These are phyloP conservation scores for Epinephelus moara DNA, from an alignment of 2,113 vertebrate species.

Conservation along the genomic window DNA sequence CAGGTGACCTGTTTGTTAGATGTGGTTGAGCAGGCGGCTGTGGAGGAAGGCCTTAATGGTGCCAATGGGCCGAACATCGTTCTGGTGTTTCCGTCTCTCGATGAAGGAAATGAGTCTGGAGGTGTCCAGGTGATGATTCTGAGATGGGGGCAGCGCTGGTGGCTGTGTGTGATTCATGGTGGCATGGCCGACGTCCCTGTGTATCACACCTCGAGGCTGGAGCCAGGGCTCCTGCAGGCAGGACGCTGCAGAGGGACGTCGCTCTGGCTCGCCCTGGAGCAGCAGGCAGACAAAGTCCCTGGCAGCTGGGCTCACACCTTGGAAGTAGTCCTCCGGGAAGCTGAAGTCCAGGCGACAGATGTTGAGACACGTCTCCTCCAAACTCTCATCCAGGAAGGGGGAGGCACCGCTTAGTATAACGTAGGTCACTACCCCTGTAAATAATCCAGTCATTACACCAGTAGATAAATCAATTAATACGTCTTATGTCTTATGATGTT, in stretches of 20 bases:
- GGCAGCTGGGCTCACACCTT: conserved; percentile 94
- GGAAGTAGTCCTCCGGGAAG: conserved; percentile 98
- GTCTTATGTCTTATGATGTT: background rate
- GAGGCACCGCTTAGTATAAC: conserved; percentile 97
- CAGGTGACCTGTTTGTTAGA: conserved; percentile 71
- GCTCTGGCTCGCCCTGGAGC: conserved; percentile 90
- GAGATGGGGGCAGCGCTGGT: conserved; percentile 37
- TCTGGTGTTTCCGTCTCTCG: conserved; percentile 98
- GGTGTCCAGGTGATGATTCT: conserved; percentile 88
- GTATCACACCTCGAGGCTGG: conserved; percentile 78
- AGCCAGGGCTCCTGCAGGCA: conserved; percentile 96
- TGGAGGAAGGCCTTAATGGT: conserved; percentile 94
- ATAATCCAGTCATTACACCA: conserved; percentile 14
- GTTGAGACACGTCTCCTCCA: conserved; percentile 99
- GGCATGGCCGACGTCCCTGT: conserved; percentile 45
- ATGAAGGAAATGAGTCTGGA: conserved; percentile 97
- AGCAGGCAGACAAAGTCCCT: conserved; percentile 94
- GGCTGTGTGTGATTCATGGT: conserved; percentile 55
- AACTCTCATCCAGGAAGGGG: conserved; percentile 98
- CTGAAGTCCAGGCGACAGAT: conserved; percentile 99
- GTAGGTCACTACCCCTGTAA: conserved; percentile 92
- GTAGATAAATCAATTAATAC: background rate
- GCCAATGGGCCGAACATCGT: conserved; percentile 92
- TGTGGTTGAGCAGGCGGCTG: conserved; percentile 92
- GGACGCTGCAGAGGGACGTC: conserved; percentile 88